phyloP scores from a whole-genome alignment of 1,140 invertebrate genomes.

The Tetraneura akinire region DNA sequence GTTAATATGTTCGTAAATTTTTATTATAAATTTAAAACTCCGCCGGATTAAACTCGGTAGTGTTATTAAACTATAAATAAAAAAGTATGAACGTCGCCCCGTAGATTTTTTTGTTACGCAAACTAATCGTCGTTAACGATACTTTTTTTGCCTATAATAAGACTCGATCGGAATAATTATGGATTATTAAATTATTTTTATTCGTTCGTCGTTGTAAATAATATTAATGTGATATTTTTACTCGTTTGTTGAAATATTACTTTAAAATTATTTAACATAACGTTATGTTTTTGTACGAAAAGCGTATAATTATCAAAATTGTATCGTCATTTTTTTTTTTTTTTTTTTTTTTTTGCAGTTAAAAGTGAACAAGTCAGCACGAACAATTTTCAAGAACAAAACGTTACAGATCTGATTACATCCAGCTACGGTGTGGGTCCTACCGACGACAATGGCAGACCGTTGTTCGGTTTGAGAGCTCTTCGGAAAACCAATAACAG shows the following conservation, averaged over 20 bases:
- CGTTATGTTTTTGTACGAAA: not conserved
- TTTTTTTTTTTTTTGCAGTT: conserved; percentile 8
- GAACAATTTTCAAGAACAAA: conserved; percentile 9
- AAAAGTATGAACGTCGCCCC: no score
- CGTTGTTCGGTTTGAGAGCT: conserved; percentile 74
- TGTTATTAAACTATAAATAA: no score
- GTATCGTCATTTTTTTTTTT: not conserved
- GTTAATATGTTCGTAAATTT: no score
- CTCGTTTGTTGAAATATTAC: not conserved
- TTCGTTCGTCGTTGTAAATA: not conserved
- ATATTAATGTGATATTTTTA: not conserved
- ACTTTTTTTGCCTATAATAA: not conserved
- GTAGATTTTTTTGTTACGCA: not conserved
- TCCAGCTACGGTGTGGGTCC: conserved; percentile 81
- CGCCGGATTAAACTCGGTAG: no score
- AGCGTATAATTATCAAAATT: no score
- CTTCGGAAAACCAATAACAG: conserved; percentile 64
- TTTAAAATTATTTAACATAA: not conserved
- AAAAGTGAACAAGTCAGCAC: conserved; percentile 33
- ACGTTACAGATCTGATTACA: conserved; percentile 66
- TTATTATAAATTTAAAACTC: no score
- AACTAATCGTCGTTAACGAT: not conserved
- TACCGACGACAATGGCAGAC: conserved; percentile 74
- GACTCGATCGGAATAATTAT: no score
- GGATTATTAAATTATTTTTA: not conserved